phyloP scores from a whole-genome alignment of 2,113 vertebrate species.

The Phodopus roborovskii region DNA sequence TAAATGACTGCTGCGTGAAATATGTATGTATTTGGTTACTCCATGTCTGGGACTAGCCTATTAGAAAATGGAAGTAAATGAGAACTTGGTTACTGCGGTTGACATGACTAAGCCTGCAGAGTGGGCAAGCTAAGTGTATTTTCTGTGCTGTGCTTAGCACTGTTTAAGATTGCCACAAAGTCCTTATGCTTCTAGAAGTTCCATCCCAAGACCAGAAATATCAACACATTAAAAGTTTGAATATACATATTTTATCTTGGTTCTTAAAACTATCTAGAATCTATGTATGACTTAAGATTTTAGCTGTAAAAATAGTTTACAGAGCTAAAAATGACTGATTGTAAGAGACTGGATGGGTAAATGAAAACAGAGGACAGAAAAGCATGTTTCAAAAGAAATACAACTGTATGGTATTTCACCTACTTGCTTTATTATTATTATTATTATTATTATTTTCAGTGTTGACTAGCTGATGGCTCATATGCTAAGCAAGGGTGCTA shows the following conservation, averaged over 20 bases:
- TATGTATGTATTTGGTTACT: slow-evolving; percentile 66
- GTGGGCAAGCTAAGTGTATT: slow-evolving; percentile 61
- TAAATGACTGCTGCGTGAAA: slow-evolving; percentile 76
- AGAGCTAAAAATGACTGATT: not conserved
- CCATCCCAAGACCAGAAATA: slow-evolving; percentile 4
- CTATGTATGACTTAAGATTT: not conserved
- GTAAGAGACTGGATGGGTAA: not conserved
- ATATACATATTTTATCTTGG: slow-evolving; percentile 3
- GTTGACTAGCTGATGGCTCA: not conserved
- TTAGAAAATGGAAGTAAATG: slow-evolving; percentile 75
- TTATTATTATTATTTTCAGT: too few species aligned
- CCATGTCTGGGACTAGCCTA: slow-evolving; percentile 59
- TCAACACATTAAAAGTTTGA: slow-evolving; percentile 21
- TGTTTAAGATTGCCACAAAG: not conserved
- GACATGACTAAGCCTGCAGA: slow-evolving; percentile 64
- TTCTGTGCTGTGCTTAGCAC: not conserved
- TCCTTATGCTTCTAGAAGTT: not conserved
- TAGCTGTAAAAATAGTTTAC: not conserved
- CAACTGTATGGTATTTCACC: not conserved
- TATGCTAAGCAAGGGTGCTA: not conserved
- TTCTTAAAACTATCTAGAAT: slow-evolving; percentile 3
- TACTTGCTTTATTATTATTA: not conserved
- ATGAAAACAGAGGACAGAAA: not conserved
- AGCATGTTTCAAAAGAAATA: slow-evolving; percentile 34
- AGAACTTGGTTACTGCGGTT: slow-evolving; percentile 66